phyloP scores from a whole-genome alignment of 2,888 invertebrate genomes.

The Troides oblongomaculatus region DNA sequence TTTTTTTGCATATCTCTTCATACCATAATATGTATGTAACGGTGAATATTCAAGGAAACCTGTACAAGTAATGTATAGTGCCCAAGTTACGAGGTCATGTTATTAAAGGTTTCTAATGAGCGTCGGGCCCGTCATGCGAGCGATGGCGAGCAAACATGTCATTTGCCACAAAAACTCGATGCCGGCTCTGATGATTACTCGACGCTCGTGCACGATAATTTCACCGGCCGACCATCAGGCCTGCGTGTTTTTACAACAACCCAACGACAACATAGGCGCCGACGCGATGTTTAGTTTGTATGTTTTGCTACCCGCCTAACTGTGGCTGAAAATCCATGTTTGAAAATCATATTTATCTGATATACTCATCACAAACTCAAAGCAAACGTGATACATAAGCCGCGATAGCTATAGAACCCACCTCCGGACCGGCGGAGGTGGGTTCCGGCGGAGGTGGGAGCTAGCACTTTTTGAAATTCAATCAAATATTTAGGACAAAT shows the following conservation, averaged over 20 bases:
- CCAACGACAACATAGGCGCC: constrained; percentile 40
- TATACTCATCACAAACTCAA: too few relatives aligned
- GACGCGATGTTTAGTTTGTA: constrained; percentile 37
- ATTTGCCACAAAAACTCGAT: constrained; percentile 52
- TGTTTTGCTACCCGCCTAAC: constrained; percentile 27
- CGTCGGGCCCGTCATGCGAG: constrained; percentile 33
- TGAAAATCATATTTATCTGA: too few relatives aligned
- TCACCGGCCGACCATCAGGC: constrained; percentile 40
- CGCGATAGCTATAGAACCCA: too few relatives aligned
- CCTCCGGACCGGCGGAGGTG: too few relatives aligned
- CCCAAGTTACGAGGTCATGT: constrained; percentile 17
- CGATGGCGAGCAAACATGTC: constrained; percentile 46
- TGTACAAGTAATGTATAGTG: background rate
- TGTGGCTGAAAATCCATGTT: too few relatives aligned
- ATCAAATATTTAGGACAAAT: too few relatives aligned
- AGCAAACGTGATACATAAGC: too few relatives aligned
- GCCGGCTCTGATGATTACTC: constrained; percentile 49
- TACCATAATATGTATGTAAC: constrained; percentile 3
- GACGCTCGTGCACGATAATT: constrained; percentile 45
- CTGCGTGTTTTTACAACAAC: constrained; percentile 32
- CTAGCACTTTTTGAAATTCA: too few relatives aligned
- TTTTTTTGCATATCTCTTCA: background rate
- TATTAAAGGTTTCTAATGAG: constrained; percentile 37
- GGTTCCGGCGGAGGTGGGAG: too few relatives aligned
- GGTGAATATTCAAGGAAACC: constrained; percentile 5